Conservation (phyloP, 1,140 invertebrate genomes). For the Lysiphlebus fabarum region DNA sequence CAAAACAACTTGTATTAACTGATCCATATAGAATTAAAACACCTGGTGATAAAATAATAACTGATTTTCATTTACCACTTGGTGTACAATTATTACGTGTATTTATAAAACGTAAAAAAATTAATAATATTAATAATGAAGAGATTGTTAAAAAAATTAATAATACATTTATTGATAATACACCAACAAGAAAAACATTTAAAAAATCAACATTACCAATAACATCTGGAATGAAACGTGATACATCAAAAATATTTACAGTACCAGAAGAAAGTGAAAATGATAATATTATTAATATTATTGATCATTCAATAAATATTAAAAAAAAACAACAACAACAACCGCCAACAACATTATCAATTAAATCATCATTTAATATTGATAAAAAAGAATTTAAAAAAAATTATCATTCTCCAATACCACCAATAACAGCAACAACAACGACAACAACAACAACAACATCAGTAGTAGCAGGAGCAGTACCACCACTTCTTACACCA, state of each 20-base stretch:
- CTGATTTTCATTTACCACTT: constrained; percentile 68
- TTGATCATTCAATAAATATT: constrained; percentile 17
- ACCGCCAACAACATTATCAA: too few relatives aligned
- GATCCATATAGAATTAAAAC: constrained; percentile 79
- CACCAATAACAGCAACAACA: too few relatives aligned
- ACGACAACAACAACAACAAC: too few relatives aligned
- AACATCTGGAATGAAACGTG: constrained; percentile 64
- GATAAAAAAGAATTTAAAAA: too few relatives aligned
- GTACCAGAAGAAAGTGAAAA: constrained; percentile 70
- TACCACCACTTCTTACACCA: constrained; percentile 52
- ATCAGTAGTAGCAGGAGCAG: too few relatives aligned
- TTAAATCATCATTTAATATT: too few relatives aligned
- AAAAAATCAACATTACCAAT: constrained; percentile 39
- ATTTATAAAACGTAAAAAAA: constrained; percentile 65
- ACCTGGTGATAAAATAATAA: constrained; percentile 65
- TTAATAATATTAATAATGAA: constrained; percentile 34
- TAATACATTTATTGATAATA: background rate
- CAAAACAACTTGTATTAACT: constrained; percentile 73
- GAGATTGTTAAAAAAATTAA: constrained; percentile 27
- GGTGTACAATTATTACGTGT: constrained; percentile 77
- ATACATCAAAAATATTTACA: constrained; percentile 74
- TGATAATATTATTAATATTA: constrained; percentile 27
- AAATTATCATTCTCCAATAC: too few relatives aligned
- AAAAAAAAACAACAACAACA: constrained; percentile 40
- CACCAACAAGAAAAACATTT: constrained; percentile 30